Evolutionary conservation across 2,797 vertebrate species (phyloP), one percentile per base, ranked within the genome.

Genomic region (Aythya fuligula): DNA sequence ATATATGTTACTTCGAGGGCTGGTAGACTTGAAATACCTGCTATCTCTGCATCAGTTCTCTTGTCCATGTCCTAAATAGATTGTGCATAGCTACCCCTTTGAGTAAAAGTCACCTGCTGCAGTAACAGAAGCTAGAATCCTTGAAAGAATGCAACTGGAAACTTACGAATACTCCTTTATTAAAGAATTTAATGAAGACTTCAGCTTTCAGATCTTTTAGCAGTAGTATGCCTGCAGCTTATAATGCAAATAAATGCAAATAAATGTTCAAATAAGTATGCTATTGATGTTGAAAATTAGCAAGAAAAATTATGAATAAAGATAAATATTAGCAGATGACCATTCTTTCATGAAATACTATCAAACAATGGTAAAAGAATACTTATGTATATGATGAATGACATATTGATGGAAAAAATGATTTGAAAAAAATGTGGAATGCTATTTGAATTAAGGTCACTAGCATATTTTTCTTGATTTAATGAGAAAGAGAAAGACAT

Each of bases 201-300:
- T 67, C 34, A 49, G 7, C 2, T 62, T 84, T 41, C 57, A 75
- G 79, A 62, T 3, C 8, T 43, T 86, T 72, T 32, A 27, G 9
- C 32, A 36, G 14, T 13, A 45, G 28, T 41, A 5, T 0, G 0
- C 53, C 18, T 61, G 5, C 28, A 74, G 5, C 2, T 90, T 74
- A 45, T 57, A 69, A 74, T 25, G 47, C 47, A 49, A 49, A 49
- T 49, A 49, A 49, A 49, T 49, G 5, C 47, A 49, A 49, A 25
- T 49, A 49, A 49, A 49, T 49, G 5, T 81, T 82, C 51, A 61
- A 51, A 70, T 43, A 65, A 5, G 1, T 32, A 20, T 69, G 16
- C 1, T 56, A 7, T 36, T 93, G 15, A 10, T 78, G 3, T 11
- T 86, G 32, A 75, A 87, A 80, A 51, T 69, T 41, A 57, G 5